Conservation (phyloP, 2,797 vertebrate genomes). For the Acrocephalus scirpaceus region DNA sequence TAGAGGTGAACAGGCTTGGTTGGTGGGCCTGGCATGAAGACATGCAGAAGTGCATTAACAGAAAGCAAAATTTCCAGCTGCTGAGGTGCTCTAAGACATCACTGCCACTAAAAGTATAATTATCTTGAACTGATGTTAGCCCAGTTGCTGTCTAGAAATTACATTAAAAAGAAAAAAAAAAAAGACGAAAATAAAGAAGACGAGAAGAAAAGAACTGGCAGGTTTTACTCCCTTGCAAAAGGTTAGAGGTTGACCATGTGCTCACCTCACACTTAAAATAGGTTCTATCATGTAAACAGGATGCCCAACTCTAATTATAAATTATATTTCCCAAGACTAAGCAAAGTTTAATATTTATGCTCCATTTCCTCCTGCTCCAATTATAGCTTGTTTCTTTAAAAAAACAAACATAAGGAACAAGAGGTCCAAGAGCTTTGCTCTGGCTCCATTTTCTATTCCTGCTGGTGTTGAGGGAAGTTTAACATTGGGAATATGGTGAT, state of each 20-base stretch:
- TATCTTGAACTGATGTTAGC: neutral
- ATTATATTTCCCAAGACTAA: conserved; percentile 54
- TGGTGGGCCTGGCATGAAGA: neutral
- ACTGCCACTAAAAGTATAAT: neutral
- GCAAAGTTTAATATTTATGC: conserved; percentile 52
- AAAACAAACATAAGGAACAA: neutral
- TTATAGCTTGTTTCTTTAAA: neutral
- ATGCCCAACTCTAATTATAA: conserved; percentile 59
- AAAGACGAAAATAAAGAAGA: neutral
- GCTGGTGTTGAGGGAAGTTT: neutral
- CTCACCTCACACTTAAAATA: conserved; percentile 34
- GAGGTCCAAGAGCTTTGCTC: neutral
- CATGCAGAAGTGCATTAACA: neutral
- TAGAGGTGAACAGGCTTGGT: neutral
- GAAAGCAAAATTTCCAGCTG: neutral
- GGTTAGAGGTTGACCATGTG: neutral
- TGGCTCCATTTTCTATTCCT: neutral
- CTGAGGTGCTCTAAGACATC: neutral
- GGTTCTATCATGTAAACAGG: conserved; percentile 36
- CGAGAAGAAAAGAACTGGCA: neutral
- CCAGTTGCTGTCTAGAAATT: neutral
- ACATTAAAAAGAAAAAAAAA: neutral
- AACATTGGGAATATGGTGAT: fast-evolving
- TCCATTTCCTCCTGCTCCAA: neutral
- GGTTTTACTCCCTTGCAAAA: neutral